Evolutionary conservation across 2,113 vertebrate genomes (phyloP).

Genomic region (Prionailurus viverrinus): DNA sequence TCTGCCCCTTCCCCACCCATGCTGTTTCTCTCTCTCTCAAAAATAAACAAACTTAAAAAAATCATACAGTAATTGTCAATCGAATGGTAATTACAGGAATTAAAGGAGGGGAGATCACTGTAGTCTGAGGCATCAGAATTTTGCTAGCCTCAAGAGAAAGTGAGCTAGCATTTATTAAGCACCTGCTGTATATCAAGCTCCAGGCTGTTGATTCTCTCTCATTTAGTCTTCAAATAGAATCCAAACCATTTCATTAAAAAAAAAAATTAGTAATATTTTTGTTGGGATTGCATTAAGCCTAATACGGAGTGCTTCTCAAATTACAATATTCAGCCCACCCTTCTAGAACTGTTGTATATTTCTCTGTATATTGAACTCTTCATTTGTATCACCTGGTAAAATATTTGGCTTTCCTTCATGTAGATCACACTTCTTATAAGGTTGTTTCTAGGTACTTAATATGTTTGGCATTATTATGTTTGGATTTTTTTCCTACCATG

Average conservation of each 20-base stretch:
- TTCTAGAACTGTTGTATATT: not conserved
- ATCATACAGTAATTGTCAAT: not conserved
- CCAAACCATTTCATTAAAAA: not conserved
- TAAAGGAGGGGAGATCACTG: not conserved
- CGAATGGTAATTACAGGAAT: not conserved
- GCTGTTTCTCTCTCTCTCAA: too few relatives aligned
- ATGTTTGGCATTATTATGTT: not conserved
- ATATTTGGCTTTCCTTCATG: not conserved
- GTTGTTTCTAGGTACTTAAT: not conserved
- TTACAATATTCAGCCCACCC: not conserved
- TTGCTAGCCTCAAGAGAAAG: not conserved
- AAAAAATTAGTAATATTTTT: not conserved
- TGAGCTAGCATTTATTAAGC: not conserved
- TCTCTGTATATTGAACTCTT: not conserved
- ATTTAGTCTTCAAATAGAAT: not conserved
- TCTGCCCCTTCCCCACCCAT: too few relatives aligned
- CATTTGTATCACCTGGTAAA: not conserved
- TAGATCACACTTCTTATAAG: not conserved
- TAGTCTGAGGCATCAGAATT: not conserved
- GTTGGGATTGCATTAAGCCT: not conserved
- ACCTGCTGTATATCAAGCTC: not conserved
- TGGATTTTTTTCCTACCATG: not conserved
- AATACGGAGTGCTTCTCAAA: not conserved
- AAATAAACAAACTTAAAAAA: not conserved
- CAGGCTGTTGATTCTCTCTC: not conserved